phyloP scores from a whole-genome alignment of 2,113 vertebrate species.

The Panthera uncia region DNA sequence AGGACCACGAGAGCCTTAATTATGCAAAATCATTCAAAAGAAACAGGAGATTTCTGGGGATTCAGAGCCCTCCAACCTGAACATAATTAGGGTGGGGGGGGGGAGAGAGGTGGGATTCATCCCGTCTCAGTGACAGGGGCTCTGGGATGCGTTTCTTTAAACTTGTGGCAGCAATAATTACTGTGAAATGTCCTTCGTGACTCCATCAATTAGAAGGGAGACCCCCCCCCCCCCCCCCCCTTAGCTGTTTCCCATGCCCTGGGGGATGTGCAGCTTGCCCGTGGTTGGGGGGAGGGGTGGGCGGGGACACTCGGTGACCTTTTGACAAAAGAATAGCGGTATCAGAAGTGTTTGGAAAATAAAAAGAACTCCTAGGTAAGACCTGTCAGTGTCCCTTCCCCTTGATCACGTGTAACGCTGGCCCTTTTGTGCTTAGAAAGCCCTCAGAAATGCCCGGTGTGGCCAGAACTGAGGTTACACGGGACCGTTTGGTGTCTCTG shows the following conservation, averaged over 20 bases:
- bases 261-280: fast-evolving
- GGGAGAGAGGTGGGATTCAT: conserved; percentile 52
- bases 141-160: conserved; percentile 72
- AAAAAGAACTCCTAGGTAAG: not conserved
- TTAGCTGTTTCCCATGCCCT: conserved; percentile 34
- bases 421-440: not conserved
- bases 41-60: conserved; percentile 42
- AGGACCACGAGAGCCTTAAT: conserved; percentile 32
- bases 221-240: not conserved
- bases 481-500: fast-evolving
- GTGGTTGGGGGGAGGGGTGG: fast-evolving
- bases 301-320: not conserved
- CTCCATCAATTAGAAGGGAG: conserved; percentile 60
- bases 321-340: not conserved
- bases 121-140: conserved; percentile 69
- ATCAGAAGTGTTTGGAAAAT: not conserved
- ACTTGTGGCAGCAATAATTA: conserved; percentile 72
- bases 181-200: conserved; percentile 69
- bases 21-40: conserved; percentile 46
- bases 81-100: conserved; percentile 4
- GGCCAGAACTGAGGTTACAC: fast-evolving
- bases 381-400: not conserved
- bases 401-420: no score
- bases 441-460: no score
- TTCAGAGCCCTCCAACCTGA: conserved; percentile 43